A percentile compares a stretch with the other conserved stretches of the same genome.
Conservation (phyloP, 2,888 invertebrate genomes). For the Trissonchulus sp. region DNA sequence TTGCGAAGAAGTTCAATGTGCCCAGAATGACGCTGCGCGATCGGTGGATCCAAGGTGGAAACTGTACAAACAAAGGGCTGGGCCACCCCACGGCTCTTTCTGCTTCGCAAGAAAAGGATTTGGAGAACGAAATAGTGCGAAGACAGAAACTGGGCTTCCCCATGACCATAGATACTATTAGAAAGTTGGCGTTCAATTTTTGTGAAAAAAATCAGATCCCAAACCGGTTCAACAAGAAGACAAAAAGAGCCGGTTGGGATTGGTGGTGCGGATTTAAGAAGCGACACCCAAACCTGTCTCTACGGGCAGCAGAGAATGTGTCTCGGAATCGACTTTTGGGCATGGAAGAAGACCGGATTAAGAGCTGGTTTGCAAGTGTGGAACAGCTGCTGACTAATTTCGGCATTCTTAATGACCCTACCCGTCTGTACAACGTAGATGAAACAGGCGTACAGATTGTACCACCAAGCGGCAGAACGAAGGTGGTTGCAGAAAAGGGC, state of each 20-base stretch:
- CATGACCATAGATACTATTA: constrained; percentile 5
- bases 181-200: constrained; percentile 20
- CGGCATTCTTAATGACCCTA: neutral
- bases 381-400: neutral
- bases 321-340: constrained; percentile 17
- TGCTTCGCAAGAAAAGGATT: constrained; percentile 7
- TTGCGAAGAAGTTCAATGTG: neutral
- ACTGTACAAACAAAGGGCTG: neutral
- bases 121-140: neutral
- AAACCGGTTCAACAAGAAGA: neutral
- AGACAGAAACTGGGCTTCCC: constrained; percentile 24
- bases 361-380: neutral
- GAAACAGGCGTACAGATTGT: constrained; percentile 6
- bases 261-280: constrained; percentile 20
- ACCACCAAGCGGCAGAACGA: too few relatives aligned
- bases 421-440: constrained; percentile 3
- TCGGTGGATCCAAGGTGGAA: constrained; percentile 4
- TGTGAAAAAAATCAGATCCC: neutral
- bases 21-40: neutral
- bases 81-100: neutral
- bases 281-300: constrained; percentile 1
- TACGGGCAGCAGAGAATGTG: neutral
- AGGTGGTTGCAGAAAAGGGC: constrained; percentile 21
- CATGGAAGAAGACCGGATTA: constrained; percentile 5
- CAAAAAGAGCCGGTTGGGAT: neutral